phyloP scores from a whole-genome alignment of 1,140 invertebrate species.

The Ips nitidus region DNA sequence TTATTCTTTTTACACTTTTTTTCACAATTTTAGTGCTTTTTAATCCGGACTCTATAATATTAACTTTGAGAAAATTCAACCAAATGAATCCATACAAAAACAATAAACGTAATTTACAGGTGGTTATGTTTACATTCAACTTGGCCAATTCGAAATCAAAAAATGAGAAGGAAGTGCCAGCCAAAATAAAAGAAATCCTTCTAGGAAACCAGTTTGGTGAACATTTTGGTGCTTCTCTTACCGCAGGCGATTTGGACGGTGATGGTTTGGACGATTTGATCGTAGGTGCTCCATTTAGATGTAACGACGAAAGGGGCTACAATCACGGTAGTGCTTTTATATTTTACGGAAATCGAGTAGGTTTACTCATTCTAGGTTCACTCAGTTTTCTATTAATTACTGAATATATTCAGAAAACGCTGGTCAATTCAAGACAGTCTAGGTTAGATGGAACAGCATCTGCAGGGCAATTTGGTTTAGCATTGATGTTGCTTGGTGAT shows the following conservation, averaged over 20 bases:
- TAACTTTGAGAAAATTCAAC: too few species aligned
- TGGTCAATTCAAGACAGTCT: background rate
- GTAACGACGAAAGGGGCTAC: slow-evolving; percentile 41
- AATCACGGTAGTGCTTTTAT: slow-evolving; percentile 66
- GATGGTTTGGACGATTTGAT: slow-evolving; percentile 67
- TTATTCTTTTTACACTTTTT: too few species aligned
- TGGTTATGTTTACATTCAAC: too few species aligned
- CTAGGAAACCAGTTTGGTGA: slow-evolving; percentile 58
- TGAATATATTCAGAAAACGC: background rate
- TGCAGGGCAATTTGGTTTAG: slow-evolving; percentile 54
- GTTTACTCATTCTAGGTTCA: slow-evolving; percentile 12
- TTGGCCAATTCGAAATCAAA: too few species aligned
- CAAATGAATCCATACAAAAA: too few species aligned
- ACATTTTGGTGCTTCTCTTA: slow-evolving; percentile 65
- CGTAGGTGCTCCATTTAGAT: slow-evolving; percentile 66
- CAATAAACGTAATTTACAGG: too few species aligned
- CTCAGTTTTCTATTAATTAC: slow-evolving; percentile 3
- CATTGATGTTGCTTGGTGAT: slow-evolving; percentile 56
- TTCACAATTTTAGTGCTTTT: too few species aligned
- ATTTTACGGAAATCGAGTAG: slow-evolving; percentile 53
- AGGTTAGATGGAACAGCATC: slow-evolving; percentile 48
- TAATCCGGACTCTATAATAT: too few species aligned
- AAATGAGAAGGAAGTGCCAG: background rate
- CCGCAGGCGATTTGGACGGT: slow-evolving; percentile 62
- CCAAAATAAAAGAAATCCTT: slow-evolving; percentile 3